phyloP scores from a whole-genome alignment of 2,888 invertebrate species.

The Pardosa pseudoannulata region DNA sequence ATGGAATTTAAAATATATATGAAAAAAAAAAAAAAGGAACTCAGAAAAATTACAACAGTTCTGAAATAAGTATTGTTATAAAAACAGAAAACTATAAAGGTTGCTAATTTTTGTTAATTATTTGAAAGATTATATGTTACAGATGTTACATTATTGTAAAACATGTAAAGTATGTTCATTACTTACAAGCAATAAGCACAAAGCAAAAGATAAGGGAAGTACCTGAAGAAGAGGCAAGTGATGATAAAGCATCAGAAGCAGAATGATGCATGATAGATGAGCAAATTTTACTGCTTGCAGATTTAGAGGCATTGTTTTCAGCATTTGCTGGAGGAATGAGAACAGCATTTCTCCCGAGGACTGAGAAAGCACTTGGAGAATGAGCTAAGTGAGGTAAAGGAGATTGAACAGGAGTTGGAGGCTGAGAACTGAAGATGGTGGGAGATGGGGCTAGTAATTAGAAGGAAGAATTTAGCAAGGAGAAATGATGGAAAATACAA shows the following conservation, averaged over 20 bases:
- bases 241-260: constrained; percentile 67
- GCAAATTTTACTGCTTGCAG: constrained; percentile 56
- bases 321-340: constrained; percentile 60
- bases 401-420: constrained; percentile 65
- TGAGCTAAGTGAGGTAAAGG: constrained; percentile 69
- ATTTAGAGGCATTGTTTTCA: constrained; percentile 32
- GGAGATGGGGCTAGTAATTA: constrained; percentile 55
- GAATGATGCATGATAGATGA: constrained; percentile 68
- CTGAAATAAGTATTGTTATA: too few relatives aligned
- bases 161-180: too few relatives aligned
- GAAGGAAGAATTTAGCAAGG: neutral
- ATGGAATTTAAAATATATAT: too few relatives aligned
- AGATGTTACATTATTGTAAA: too few relatives aligned
- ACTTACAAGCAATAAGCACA: neutral
- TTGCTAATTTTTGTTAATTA: too few relatives aligned
- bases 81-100: too few relatives aligned
- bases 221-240: constrained; percentile 71
- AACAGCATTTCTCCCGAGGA: constrained; percentile 67
- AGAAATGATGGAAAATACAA: neutral
- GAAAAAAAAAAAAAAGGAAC: too few relatives aligned
- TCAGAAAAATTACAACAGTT: too few relatives aligned
- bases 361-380: constrained; percentile 71
- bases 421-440: constrained; percentile 66
- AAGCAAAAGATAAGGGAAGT: neutral
- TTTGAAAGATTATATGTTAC: too few relatives aligned